Conservation (phyloP, 1,140 invertebrate species). For the Psilanteris sp. region DNA sequence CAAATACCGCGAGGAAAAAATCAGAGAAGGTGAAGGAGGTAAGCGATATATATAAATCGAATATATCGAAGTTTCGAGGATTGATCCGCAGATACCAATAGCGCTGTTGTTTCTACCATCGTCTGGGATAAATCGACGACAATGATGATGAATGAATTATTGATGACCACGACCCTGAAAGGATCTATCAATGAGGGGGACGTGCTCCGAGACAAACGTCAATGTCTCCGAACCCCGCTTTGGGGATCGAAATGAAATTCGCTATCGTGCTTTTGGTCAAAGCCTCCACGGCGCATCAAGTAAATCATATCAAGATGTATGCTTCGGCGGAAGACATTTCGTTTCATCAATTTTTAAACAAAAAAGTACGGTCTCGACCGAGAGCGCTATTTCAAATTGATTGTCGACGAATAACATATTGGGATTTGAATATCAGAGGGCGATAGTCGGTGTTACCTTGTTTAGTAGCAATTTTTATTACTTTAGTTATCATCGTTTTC, state of each 20-base stretch:
- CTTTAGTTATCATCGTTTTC: too few relatives aligned
- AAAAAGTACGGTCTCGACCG: too few relatives aligned
- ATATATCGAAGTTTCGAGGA: conserved; percentile 62
- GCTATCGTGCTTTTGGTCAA: conserved; percentile 13
- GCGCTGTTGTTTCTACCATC: conserved; percentile 60
- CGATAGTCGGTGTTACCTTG: too few relatives aligned
- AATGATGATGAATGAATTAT: conserved; percentile 79
- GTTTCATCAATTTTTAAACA: too few relatives aligned
- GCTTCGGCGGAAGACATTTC: too few relatives aligned
- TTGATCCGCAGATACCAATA: conserved; percentile 76
- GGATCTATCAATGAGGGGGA: conserved; percentile 70
- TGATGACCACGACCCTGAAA: conserved; percentile 69
- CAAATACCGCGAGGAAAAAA: conserved; percentile 73
- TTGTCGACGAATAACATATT: too few relatives aligned
- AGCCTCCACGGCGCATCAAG: too few relatives aligned
- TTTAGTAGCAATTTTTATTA: too few relatives aligned
- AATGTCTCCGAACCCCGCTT: conserved; percentile 31
- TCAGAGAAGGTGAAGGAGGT: conserved; percentile 62
- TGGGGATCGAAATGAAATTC: conserved; percentile 22
- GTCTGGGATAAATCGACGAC: conserved; percentile 54
- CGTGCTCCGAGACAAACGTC: conserved; percentile 44
- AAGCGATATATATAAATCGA: conserved; percentile 60
- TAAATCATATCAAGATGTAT: too few relatives aligned
- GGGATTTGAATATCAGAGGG: too few relatives aligned
- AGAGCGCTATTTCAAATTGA: too few relatives aligned